Percentiles rank a stretch among this genome's conserved stretches.
phyloP scores from a whole-genome alignment of 2,888 invertebrate species.

The Acronicta leporina region DNA sequence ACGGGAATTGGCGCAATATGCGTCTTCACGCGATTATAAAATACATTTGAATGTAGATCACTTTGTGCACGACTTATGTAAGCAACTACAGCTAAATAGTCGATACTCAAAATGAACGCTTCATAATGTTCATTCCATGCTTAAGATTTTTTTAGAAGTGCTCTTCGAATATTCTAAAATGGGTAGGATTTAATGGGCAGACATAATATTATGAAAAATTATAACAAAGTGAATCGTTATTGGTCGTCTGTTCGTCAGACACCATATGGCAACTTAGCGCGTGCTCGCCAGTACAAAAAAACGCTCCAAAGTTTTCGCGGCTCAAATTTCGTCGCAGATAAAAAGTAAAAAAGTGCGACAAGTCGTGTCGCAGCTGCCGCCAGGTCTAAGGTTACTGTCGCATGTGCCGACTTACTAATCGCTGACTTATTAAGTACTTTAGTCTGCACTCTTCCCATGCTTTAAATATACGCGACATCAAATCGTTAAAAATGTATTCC shows the following conservation, averaged over 20 bases:
- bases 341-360: slow-evolving; percentile 73
- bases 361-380: slow-evolving; percentile 77
- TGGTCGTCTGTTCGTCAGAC: slow-evolving; percentile 66
- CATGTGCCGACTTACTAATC: slow-evolving; percentile 62
- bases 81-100: slow-evolving; percentile 31
- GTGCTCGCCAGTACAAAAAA: slow-evolving; percentile 76
- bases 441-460: slow-evolving; percentile 2
- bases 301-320: slow-evolving; percentile 74
- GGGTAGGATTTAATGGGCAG: slow-evolving; percentile 32
- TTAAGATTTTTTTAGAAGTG: neutral
- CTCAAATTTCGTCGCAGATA: slow-evolving; percentile 78
- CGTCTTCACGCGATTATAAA: slow-evolving; percentile 60
- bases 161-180: slow-evolving; percentile 42
- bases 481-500: neutral
- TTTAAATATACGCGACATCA: neutral
- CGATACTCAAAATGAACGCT: neutral
- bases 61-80: slow-evolving; percentile 42
- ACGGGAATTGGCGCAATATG: slow-evolving; percentile 84
- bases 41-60: slow-evolving; percentile 46
- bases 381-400: slow-evolving; percentile 83
- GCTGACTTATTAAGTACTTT: slow-evolving; percentile 8
- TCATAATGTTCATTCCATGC: too few relatives aligned
- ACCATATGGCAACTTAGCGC: slow-evolving; percentile 85
- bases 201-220: slow-evolving; percentile 47
- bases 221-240: slow-evolving; percentile 43